These are phyloP conservation scores for Mythimna ferrago DNA, from an alignment of 2,888 invertebrate species.

Conservation along the genomic window DNA sequence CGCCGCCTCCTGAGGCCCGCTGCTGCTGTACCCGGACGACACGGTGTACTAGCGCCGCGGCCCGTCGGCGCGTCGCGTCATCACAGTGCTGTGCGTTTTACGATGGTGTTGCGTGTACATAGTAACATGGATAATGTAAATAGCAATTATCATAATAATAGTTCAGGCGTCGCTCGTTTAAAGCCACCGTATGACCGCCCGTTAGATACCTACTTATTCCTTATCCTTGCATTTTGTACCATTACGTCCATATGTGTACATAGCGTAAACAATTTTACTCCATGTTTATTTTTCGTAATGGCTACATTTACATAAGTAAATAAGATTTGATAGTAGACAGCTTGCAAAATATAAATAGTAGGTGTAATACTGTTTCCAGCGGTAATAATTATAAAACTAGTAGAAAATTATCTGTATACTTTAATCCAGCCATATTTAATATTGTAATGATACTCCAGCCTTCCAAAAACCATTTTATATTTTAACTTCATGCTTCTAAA, in stretches of 20 bases:
- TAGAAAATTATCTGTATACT: constrained; percentile 33
- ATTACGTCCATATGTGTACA: constrained; percentile 61
- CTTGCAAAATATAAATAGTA: constrained; percentile 52
- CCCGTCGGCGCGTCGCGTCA: constrained; percentile 11
- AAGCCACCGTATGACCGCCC: constrained; percentile 47
- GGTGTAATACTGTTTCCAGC: constrained; percentile 55
- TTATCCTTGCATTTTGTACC: constrained; percentile 42
- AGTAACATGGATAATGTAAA: constrained; percentile 57
- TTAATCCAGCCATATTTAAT: constrained; percentile 30
- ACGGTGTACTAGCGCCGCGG: constrained; percentile 81
- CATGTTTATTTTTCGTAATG: constrained; percentile 46
- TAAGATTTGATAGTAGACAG: constrained; percentile 57
- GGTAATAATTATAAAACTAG: constrained; percentile 31
- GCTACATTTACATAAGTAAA: constrained; percentile 32
- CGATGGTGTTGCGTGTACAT: constrained; percentile 51
- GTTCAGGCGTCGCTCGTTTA: constrained; percentile 46
- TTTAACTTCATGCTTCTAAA: constrained; percentile 12
- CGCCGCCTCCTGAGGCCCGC: constrained; percentile 86
- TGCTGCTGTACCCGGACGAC: constrained; percentile 84
- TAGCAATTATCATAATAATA: constrained; percentile 62
- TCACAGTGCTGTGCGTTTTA: constrained; percentile 37
- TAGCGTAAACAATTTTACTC: constrained; percentile 42
- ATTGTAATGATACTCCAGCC: constrained; percentile 37
- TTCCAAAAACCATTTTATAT: constrained; percentile 22
- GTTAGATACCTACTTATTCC: constrained; percentile 46